Base-by-base conservation (phyloP, 2,888 invertebrate genomes). In the Tipula vernalis region DNA sequence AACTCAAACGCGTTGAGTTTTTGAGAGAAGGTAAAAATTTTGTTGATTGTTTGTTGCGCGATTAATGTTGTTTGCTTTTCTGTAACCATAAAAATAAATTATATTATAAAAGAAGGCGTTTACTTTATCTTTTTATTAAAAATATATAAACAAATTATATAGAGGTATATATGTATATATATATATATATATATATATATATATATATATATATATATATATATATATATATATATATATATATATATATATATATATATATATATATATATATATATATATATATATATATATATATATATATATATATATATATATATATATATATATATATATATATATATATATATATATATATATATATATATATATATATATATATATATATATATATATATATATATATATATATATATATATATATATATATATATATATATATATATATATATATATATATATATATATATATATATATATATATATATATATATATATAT, bases 11-110 rank as follows among this genome's bases (percentile, higher is more conserved):
- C 18, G 71, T 71, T 71, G 71, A 51, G 6, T 51, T 51, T 51
- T 51, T 15, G 15, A 8, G 71, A 71, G 71, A 71, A 71, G 71
- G 71, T 71, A 28, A 71, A 71, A 71, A 28, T 5, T 71, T 57
- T 57, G 71, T 71, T 71, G 71, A 71, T 84, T 84, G 36, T 83
- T 83, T 83, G 36, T 36, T 84, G 36, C 41, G 84, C 84, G 84
- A 39, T 84, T 84, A 39, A 84, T 84, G 84, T 84, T 84, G 84
- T 84, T 84, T 84, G 84, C 84, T 39, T 71, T 71, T 71, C 71
- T 71, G 71, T 71, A 71, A 71, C 71, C 71, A 71, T 71, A 41
- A 84, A 39, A 84, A 84, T 39, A 84, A 83, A 28, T 36, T 71
- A 28, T 36, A 36, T 36, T 36, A 36, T 83, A 84, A 84, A 84